These are phyloP conservation scores for Trachelus tabidus DNA, from an alignment of 2,888 invertebrate species.

Conservation along the genomic window DNA sequence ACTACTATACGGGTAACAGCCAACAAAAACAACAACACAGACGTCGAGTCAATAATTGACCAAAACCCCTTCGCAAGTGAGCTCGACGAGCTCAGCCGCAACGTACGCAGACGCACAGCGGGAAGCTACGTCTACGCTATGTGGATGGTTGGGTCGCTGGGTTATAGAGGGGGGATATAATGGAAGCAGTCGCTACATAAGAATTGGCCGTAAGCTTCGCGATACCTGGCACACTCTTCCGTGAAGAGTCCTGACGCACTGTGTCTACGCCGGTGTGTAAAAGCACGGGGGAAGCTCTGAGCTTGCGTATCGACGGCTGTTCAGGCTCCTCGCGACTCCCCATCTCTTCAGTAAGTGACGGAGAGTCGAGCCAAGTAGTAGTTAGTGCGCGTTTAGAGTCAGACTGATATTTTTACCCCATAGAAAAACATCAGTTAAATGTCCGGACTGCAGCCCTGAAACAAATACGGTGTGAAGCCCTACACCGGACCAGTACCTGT, in stretches of 20 bases:
- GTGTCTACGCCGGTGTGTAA: background rate
- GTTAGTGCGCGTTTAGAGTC: constrained; percentile 38
- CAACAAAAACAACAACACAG: background rate
- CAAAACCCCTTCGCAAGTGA: background rate
- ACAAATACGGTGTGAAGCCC: background rate
- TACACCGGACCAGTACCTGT: too few species aligned
- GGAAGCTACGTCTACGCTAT: background rate
- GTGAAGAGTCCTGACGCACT: background rate
- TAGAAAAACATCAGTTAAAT: background rate
- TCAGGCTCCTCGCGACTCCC: constrained; percentile 7
- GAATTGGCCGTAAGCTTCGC: background rate
- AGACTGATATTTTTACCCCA: background rate
- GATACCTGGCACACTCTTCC: background rate
- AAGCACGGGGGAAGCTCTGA: background rate
- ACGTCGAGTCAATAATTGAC: background rate
- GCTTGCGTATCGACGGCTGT: constrained; percentile 5
- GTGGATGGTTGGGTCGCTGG: background rate
- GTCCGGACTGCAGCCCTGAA: background rate
- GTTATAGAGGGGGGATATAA: background rate
- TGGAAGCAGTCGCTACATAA: background rate
- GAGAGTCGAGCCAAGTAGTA: constrained; percentile 22
- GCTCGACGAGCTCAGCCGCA: background rate
- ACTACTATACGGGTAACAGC: background rate
- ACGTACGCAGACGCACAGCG: background rate
- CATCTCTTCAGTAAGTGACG: constrained; percentile 15